These are phyloP conservation scores for Conomelus anceps DNA, from an alignment of 2,888 invertebrate genomes.

Conservation along the genomic window DNA sequence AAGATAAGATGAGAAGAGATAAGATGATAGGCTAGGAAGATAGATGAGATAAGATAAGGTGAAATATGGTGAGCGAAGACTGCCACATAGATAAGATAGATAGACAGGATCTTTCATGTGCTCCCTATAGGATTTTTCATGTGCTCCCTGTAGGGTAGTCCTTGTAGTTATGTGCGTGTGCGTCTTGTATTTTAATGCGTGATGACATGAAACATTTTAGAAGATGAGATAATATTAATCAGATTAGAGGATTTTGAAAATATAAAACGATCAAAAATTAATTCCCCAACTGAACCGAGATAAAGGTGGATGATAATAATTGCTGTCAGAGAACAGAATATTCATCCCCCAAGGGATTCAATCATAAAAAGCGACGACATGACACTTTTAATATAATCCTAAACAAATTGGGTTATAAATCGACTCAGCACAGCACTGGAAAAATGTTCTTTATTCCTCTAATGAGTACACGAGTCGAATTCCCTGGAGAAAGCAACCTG, in stretches of 20 bases:
- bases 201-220: neutral
- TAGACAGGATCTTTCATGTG: too few species aligned
- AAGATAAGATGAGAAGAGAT: too few species aligned
- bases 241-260: neutral
- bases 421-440: neutral
- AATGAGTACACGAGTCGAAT: neutral
- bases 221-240: neutral
- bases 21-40: too few species aligned
- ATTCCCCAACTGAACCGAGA: neutral
- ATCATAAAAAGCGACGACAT: neutral
- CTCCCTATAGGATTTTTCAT: too few species aligned
- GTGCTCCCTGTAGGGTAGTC: too few species aligned
- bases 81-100: too few species aligned
- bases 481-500: neutral
- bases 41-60: too few species aligned
- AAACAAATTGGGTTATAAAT: neutral
- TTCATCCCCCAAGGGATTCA: neutral
- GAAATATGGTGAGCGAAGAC: too few species aligned
- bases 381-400: neutral
- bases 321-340: neutral
- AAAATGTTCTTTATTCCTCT: neutral
- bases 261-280: neutral
- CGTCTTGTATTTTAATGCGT: neutral
- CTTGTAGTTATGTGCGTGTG: too few species aligned
- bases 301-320: neutral